Evolutionary conservation across 2,113 vertebrate species (phyloP), one percentile per base, ranked within the genome.

Genomic region (Barnardius zonarius): DNA sequence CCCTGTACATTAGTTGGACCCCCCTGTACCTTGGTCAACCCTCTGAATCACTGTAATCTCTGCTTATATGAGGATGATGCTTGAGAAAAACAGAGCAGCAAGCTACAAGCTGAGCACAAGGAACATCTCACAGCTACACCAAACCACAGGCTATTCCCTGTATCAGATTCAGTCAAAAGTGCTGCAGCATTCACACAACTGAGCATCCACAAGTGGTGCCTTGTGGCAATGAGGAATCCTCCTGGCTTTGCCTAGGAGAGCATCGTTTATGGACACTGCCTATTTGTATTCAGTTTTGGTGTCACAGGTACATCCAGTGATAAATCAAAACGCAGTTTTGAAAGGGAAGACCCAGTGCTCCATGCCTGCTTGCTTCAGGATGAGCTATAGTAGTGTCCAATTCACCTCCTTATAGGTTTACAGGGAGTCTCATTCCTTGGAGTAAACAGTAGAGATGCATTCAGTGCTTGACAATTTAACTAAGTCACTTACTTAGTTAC

Each of bases 251-350:
- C 19, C 35, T 37, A 20, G 37, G 17, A 70, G 31, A 6, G 11
- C 19, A 4, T 54, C 0, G 2, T 25, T 72, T 62, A 8, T 51
- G 46, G 55, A 24, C 5, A 3, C 14, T 61, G 31, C 23, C 16
- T 59, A 4, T 44, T 64, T 22, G 22, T 5, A 9, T 49, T 86
- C 43, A 25, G 9, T 49, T 91, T 85, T 74, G 10, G 19, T 24
- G 12, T 74, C 37, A 25, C 24, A 70, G 16, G 13, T 52, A 17
- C 5, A 13, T 16, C 16, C 25, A 69, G 48, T 61, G 13, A 41
- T 5, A 87, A 77, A 88, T 17, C 10, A 77, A 63, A 90, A 70
- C 37, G 13, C 24, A 44, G 16, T 31, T 93, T 70, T 78, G 55
- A 41, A 73, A 17, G 6, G 23, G 52, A 6, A 33, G 2, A 39